Evolutionary conservation across 2,113 vertebrate genomes (phyloP), one percentile per base, ranked within the genome.

Genomic region (Pterocles gutturalis): DNA sequence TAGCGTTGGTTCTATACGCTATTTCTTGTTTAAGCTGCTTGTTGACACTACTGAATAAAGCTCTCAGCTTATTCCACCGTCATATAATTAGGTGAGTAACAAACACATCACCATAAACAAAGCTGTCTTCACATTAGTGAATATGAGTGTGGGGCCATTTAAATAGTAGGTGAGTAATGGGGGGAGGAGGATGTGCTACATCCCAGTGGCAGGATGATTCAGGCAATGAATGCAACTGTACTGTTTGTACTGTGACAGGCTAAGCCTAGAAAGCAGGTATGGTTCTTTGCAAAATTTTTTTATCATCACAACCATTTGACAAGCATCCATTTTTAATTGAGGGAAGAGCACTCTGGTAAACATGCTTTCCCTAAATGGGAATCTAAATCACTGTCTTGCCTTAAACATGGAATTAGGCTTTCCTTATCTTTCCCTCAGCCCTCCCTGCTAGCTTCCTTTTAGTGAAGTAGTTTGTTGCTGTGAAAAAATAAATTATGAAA

Each of bases 21-120:
- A 51, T 45, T 83, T 78, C 82, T 80, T 86, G 62, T 85, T 87
- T 77, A 85, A 93, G 81, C 58, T 85, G 31, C 67, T 92, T 92
- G 81, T 96, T 96, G 93, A 89, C 36, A 4, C 69, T 57, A 14
- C 81, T 86, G 84, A 81, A 65, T 51, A 77, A 93, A 91, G 55
- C 67, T 91, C 80, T 87, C 1, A 0, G 49, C 48, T 92, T 93
- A 92, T 83, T 93, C 90, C 49, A 80, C 87, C 90, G 58, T 89
- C 57, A 15, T 83, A 9, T 91, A 89, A 97, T 97, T 93, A 96
- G 77, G 58, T 97, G 96, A 97, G 94, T 95, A 96, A 97, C 88
- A 87, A 87, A 54, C 58, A 78, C 11, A 15, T 97, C 94, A 92
- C 83, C 65, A 54, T 69, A 91, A 95, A 89, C 91, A 95, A 89